Evolutionary conservation across 1,140 invertebrate species (phyloP), one percentile per base, ranked within the genome.

Genomic region (Orchestia grillus): DNA sequence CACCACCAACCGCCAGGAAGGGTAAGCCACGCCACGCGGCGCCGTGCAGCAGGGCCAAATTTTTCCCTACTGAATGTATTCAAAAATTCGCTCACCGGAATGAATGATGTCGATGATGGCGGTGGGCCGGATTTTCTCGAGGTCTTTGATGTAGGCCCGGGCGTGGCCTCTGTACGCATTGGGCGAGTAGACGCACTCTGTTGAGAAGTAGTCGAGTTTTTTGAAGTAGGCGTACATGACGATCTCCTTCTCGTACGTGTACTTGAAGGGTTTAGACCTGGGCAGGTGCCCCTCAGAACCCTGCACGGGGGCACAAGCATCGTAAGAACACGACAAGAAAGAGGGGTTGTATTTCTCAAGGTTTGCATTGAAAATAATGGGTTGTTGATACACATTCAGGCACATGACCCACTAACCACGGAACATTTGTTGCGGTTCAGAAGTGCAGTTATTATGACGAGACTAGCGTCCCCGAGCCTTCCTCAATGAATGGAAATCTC

Each of bases 191-290:
- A 99, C 98, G 98, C 99, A 99, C 97, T 99, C 99, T 0, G 99
- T 99, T 23, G 99, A 99, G 97, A 99, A 99, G 97, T 99, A 99
- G 87, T 99, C 98, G n/a, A 99, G 97, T 97, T 99, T 99, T 97
- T 99, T 99, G 97, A 99, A 99, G 97, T 99, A 99, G 0, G 99
- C 99, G 98, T 99, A 99, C 99, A 99, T 99, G 0, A 99, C 99
- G 97, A 99, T 99, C 98, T 99, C 99, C 97, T 99, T 99, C 97
- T 99, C 99, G 97, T 99, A 99, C 6, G 99, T 98, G 97, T 99
- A 99, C 97, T 99, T 99, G 44, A 99, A 98, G 15, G 99, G 99
- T 97, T 99, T 99, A 95, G 99, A 99, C 97, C 99, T 98, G 8
- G 99, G 99, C 97, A 99, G 98, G 41, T 98, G 98, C 96, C 99